These are phyloP conservation scores for Coryphaenoides rupestris DNA, from an alignment of 2,113 vertebrate species.

Conservation along the genomic window DNA sequence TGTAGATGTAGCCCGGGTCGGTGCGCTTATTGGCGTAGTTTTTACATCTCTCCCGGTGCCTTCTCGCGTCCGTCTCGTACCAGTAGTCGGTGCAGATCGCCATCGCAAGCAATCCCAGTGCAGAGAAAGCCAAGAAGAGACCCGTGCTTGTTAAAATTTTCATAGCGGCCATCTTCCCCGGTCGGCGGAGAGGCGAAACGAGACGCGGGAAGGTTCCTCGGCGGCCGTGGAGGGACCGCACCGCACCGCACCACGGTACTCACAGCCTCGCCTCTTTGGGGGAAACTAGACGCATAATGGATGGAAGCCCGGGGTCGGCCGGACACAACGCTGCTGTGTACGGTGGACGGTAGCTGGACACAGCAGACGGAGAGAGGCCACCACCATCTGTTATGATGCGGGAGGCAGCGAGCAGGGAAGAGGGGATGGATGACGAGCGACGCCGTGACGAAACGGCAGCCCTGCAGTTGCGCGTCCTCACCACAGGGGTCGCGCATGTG, in stretches of 20 bases:
- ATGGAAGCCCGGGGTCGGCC: slow-evolving; percentile 41
- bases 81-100: slow-evolving; percentile 89
- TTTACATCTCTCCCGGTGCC: slow-evolving; percentile 85
- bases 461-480: slow-evolving; percentile 62
- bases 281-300: slow-evolving; percentile 52
- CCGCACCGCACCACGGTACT: slow-evolving; percentile 62
- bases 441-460: slow-evolving; percentile 57
- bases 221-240: slow-evolving; percentile 67
- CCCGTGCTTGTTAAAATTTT: slow-evolving; percentile 85
- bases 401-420: slow-evolving; percentile 39
- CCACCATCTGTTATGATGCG: slow-evolving; percentile 75
- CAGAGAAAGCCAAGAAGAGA: slow-evolving; percentile 82
- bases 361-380: slow-evolving; percentile 2
- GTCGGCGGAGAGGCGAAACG: slow-evolving; percentile 68
- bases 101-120: slow-evolving; percentile 81
- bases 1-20: slow-evolving; percentile 87
- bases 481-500: slow-evolving; percentile 57
- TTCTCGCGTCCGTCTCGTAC: slow-evolving; percentile 88
- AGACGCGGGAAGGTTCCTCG: slow-evolving; percentile 66
- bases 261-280: slow-evolving; percentile 54
- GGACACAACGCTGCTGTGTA: slow-evolving; percentile 58
- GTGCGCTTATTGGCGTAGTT: slow-evolving; percentile 84
- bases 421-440: slow-evolving; percentile 63
- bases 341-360: slow-evolving; percentile 56
- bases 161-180: slow-evolving; percentile 83